Percentiles rank a stretch among this genome's conserved stretches.
phyloP scores from a whole-genome alignment of 92 coral and sea anemone species.

The Isaurus tuberculatus region DNA sequence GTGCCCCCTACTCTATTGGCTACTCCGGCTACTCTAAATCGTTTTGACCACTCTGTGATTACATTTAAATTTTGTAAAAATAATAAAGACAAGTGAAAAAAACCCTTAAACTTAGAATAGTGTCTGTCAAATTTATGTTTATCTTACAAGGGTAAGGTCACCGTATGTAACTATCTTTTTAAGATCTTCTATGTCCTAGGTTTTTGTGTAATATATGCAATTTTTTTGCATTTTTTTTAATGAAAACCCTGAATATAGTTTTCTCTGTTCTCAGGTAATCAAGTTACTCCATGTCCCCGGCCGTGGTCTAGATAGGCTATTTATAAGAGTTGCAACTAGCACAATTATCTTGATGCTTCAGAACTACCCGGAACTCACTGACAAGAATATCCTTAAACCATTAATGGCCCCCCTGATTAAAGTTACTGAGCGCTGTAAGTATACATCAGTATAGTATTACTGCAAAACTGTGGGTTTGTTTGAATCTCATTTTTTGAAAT shows the following conservation, averaged over 20 bases:
- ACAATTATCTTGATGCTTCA: slow-evolving; percentile 72
- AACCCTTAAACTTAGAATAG: too few relatives aligned
- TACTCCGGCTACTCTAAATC: too few relatives aligned
- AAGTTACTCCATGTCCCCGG: slow-evolving; percentile 62
- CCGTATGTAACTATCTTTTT: too few relatives aligned
- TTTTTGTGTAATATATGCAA: too few relatives aligned
- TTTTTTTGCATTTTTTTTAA: neutral
- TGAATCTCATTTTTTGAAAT: neutral
- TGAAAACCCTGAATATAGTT: neutral
- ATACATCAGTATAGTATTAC: neutral
- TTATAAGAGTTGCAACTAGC: slow-evolving; percentile 71
- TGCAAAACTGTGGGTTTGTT: neutral
- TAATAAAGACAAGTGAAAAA: too few relatives aligned
- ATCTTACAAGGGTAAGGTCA: too few relatives aligned
- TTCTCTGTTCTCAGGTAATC: slow-evolving; percentile 62
- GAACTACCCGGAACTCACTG: slow-evolving; percentile 70
- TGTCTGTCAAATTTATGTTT: too few relatives aligned
- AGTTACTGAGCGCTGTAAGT: slow-evolving; percentile 55
- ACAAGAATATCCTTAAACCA: slow-evolving; percentile 67
- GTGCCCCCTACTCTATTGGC: too few relatives aligned
- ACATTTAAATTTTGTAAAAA: too few relatives aligned
- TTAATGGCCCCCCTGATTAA: slow-evolving; percentile 75
- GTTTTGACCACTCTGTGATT: too few relatives aligned
- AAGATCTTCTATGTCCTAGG: too few relatives aligned
- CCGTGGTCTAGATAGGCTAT: slow-evolving; percentile 73